Base-by-base conservation (phyloP, 2,888 invertebrate genomes). In the Zhuqinia jingwanae region DNA sequence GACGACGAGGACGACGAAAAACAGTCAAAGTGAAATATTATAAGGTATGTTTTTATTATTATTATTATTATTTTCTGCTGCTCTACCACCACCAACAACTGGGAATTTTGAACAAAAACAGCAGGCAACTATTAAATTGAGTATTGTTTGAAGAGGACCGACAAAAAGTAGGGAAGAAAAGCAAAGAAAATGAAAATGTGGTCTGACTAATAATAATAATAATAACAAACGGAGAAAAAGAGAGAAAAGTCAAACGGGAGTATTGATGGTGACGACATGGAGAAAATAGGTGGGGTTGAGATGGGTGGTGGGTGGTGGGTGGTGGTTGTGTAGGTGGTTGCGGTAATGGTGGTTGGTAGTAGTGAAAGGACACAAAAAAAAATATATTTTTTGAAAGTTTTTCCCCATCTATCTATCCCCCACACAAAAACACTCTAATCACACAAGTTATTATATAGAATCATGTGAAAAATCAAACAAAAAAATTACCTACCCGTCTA, bases 101-200 rank as follows among this genome's bases (percentile, higher is more conserved):
- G 22, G 68, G 20, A 42, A 68, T 17, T 50, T 68, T 53, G 47
- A 73, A 36, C 36, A 50, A 73, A 73, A 77, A 50, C 84, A 83
- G 83, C 76, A 78, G 84, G 77, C 70, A 84, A 27, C 77, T 65
- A 77, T 77, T 84, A 84, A 84, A 76, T 80, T 86, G 76, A 81
- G 63, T 77, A 60, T 86, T 86, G 80, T 86, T 82, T 86, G 79
- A 86, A 75, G 36, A 86, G 76, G 8, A 27, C 68, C 76, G n/a
- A 42, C n/a, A 27, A 47, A 13, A 36, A 36, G 36, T 36, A 36
- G 36, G 3, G 36, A 36, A 36, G 36, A 36, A 8, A 8, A 8
- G 8, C 36, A 79, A 42, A 50, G 53, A 73, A 65, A 65, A 73
- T 73, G 27, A 50, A 53, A 73, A 80, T 65, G 68, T 56, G 36